Evolutionary conservation across 1,140 invertebrate species (phyloP), one percentile per base, ranked within the genome.

Genomic region (Drosophila tristis): DNA sequence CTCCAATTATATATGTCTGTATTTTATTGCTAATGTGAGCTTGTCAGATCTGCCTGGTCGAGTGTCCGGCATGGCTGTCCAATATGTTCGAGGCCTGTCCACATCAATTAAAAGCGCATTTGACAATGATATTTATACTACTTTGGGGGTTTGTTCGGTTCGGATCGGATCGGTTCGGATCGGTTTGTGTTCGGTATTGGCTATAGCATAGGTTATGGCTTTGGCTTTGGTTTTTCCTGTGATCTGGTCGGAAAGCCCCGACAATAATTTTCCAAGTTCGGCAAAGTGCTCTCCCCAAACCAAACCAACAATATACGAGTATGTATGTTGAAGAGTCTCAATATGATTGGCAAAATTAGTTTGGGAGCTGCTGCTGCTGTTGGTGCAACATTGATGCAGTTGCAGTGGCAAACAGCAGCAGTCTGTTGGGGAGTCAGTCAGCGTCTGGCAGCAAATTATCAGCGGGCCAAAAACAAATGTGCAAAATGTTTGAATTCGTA

Each of bases 91-190:
- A 67, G 59, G 74, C 72, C 85, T 89, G 84, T 89, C 84, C 64
- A 85, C 84, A 89, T 89, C 84, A 89, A 89, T 89, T 89, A 89
- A 89, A 89, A 89, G 79, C 79, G 48, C 85, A 89, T 89, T 89
- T 89, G 84, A 89, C 84, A 89, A 89, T 89, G 85, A 89, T 89
- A 89, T 89, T 89, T 87, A 76, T 71, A 77, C 62, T 47, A 53
- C 35, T 7, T 39, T 39, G 35, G 35, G 59, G 72, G 49, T 56
- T 66, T 60, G 60, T 72, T 66, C 56, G 48, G 48, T 58, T 60
- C 42, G 35, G 53, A 43, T 45, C 45, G 49, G 39, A 44, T 39
- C 13, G 5, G 31, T 15, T 35, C 44, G 9, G 20, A 20, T 20
- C 20, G 20, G 9, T 16, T 45, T 42, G 5, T 26, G 16, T 44